Percentiles rank a stretch among this genome's conserved stretches.
These are phyloP conservation scores for Thereva nobilitata DNA, from an alignment of 2,888 invertebrate species.

Conservation along the genomic window DNA sequence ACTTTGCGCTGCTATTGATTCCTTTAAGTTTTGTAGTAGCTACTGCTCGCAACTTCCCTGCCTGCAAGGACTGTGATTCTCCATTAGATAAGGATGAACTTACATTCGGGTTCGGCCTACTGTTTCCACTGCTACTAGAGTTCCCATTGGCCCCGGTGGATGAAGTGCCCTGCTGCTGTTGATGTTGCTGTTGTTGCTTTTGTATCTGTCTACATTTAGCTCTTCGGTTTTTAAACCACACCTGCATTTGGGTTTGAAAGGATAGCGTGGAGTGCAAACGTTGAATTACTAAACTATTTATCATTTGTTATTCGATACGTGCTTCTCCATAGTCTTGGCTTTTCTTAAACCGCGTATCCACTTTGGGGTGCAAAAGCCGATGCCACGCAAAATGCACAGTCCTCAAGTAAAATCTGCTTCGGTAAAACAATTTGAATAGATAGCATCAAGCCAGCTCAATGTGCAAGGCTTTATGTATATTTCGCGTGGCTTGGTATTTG, in stretches of 20 bases:
- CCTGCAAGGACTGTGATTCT: slow-evolving; percentile 19
- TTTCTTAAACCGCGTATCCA: no score
- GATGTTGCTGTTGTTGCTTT: slow-evolving; percentile 59
- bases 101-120: slow-evolving; percentile 36
- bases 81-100: slow-evolving; percentile 29
- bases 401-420: no score
- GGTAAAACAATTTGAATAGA: no score
- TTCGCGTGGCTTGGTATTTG: no score
- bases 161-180: slow-evolving; percentile 13
- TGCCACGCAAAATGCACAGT: no score
- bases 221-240: slow-evolving; percentile 95
- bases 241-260: slow-evolving; percentile 62
- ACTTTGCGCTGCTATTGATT: slow-evolving; percentile 35
- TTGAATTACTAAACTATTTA: no score
- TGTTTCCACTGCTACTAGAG: neutral
- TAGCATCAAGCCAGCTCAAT: no score
- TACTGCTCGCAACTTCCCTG: slow-evolving; percentile 38
- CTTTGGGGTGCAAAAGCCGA: no score
- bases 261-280: neutral
- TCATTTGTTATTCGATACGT: no score
- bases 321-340: no score
- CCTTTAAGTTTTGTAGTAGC: slow-evolving; percentile 40
- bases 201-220: slow-evolving; percentile 88
- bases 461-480: no score
- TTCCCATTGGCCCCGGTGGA: neutral